Base-by-base conservation (phyloP, 1,140 invertebrate species). In the Cryptotermes secundus region DNA sequence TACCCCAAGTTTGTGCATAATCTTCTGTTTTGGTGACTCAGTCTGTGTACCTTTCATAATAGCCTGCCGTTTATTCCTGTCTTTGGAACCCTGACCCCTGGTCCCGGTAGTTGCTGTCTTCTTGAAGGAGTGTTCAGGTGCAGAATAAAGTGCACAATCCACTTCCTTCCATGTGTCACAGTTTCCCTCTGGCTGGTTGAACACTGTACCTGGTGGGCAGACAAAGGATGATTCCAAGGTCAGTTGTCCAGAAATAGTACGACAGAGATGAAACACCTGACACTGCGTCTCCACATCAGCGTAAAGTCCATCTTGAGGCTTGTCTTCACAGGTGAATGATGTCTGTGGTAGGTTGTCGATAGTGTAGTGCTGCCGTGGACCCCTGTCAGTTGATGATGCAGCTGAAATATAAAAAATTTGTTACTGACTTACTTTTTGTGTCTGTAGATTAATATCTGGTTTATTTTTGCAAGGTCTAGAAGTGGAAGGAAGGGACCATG, bases 231-330 rank as follows among this genome's bases (percentile, higher is more conserved):
- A 84, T 59, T 80, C 81, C 42, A 65, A 42, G 36, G 38, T 34
- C 24, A 81, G 24, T 24, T 35, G 19, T 80, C 26, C 79, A 82
- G 34, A 34, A 31, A 49, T 49, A 22, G 72, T 81, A 45, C 38
- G 80, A 53, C 84, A 85, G n/a, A 85, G 34, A 34, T 85, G 84
- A 49, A 85, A 85, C 6, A 82, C n/a, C 16, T 82, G 35, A 34
- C 84, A 85, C n/a, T 72, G 42, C 10, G 84, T 89, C 83, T 91
- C 89, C 3, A 87, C 86, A 86, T 91, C 90, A 14, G 90, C 90
- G 85, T 91, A 91, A 83, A 90, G 90, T 31, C 91, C 88, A 34
- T 91, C 90, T 12, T 89, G 86, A 31, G 89, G 87, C 87, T 90
- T 91, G 79, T 88, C 90, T 34, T 84, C 86, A 86, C 91, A 92